Evolutionary conservation across 2,113 vertebrate genomes (phyloP).

Genomic region (Oxygymnocypris stewartii): DNA sequence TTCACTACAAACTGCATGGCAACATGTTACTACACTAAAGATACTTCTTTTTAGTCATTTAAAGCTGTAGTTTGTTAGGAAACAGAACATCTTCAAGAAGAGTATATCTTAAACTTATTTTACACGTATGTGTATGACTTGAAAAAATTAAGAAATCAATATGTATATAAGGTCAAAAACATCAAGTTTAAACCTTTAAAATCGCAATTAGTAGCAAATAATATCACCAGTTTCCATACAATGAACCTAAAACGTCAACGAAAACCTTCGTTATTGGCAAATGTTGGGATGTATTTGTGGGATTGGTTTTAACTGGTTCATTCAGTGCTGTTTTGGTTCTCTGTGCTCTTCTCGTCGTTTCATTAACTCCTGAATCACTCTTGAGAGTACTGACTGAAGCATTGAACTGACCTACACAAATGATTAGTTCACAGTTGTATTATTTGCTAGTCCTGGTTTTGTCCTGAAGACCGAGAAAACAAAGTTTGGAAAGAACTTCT

Average conservation of each 20-base stretch:
- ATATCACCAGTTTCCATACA: not conserved
- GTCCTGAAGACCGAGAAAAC: not conserved
- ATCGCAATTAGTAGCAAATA: not conserved
- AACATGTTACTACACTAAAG: not conserved
- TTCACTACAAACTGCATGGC: not conserved
- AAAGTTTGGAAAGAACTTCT: not conserved
- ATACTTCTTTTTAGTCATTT: not conserved
- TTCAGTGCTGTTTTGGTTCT: not conserved
- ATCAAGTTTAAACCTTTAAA: not conserved
- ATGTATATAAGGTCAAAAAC: not conserved
- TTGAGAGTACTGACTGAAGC: not conserved
- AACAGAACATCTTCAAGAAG: not conserved
- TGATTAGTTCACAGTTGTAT: not conserved
- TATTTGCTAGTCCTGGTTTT: not conserved
- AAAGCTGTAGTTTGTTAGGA: not conserved
- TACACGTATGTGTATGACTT: not conserved
- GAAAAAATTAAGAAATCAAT: not conserved
- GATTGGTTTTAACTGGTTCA: not conserved
- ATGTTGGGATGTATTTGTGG: not conserved
- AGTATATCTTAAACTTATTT: not conserved
- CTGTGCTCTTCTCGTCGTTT: not conserved
- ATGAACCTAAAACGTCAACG: not conserved
- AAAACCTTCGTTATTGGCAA: not conserved
- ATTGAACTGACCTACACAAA: not conserved
- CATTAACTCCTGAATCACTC: not conserved